Percentiles rank a stretch among this genome's conserved stretches.
These are phyloP conservation scores for Arctopsyche grandis DNA, from an alignment of 1,140 invertebrate genomes.

Conservation along the genomic window DNA sequence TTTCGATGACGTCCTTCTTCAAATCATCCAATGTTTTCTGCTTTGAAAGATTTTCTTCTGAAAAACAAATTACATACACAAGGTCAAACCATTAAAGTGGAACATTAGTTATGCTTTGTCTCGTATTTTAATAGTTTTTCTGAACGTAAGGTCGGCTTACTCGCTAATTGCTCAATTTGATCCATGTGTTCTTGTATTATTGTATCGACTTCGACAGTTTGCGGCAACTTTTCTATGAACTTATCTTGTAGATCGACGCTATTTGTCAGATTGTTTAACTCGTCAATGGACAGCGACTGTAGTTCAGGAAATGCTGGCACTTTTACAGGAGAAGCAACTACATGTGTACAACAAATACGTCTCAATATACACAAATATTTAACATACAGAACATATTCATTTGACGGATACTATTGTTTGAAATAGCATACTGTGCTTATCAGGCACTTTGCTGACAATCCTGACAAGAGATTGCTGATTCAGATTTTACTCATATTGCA, in stretches of 20 bases:
- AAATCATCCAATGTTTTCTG: slow-evolving; percentile 72
- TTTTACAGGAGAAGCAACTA: slow-evolving; percentile 56
- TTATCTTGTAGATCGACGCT: slow-evolving; percentile 76
- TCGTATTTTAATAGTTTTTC: too few species aligned
- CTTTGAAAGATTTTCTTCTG: slow-evolving; percentile 76
- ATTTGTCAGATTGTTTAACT: slow-evolving; percentile 74
- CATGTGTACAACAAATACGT: neutral
- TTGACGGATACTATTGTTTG: too few species aligned
- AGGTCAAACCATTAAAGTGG: neutral
- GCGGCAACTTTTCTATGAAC: slow-evolving; percentile 74
- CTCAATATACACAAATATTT: neutral
- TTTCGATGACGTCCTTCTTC: slow-evolving; percentile 70
- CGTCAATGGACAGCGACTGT: slow-evolving; percentile 72
- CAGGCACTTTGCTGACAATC: too few species aligned
- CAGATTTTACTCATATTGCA: too few species aligned
- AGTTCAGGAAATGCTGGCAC: slow-evolving; percentile 71
- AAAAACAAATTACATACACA: slow-evolving; percentile 52
- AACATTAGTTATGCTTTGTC: too few species aligned
- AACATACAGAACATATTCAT: too few species aligned
- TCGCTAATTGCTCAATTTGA: slow-evolving; percentile 77
- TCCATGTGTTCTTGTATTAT: slow-evolving; percentile 77
- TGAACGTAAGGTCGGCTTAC: too few species aligned
- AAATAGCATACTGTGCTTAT: too few species aligned
- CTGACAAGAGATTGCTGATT: too few species aligned
- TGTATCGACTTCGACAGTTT: slow-evolving; percentile 73